These are phyloP conservation scores for Orestias chungarensis DNA, from an alignment of 2,797 vertebrate species.

Conservation along the genomic window DNA sequence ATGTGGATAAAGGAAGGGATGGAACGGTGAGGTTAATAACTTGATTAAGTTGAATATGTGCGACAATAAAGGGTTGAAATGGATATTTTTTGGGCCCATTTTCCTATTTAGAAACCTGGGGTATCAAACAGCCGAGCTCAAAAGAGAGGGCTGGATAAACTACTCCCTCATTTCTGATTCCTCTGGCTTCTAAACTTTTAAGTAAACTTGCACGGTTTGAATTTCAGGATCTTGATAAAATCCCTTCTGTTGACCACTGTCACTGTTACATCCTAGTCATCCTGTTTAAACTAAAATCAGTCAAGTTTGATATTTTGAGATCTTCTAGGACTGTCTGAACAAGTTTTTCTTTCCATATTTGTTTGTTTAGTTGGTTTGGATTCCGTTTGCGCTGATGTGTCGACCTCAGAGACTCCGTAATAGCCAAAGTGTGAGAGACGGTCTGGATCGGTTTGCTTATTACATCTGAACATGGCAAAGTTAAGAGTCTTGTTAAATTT, in stretches of 20 bases:
- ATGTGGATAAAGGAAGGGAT: background rate
- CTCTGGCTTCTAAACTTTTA: background rate
- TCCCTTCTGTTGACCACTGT: background rate
- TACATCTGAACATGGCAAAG: background rate
- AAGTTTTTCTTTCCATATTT: background rate
- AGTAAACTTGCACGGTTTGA: conserved; percentile 34
- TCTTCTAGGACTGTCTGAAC: conserved; percentile 1
- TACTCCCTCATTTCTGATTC: background rate
- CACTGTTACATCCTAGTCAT: background rate
- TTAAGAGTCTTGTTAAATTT: background rate
- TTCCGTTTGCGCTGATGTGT: background rate
- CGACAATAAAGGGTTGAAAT: background rate
- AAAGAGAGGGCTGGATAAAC: background rate
- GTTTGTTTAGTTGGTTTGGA: background rate
- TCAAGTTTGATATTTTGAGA: conserved; percentile 14
- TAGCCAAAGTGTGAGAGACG: background rate
- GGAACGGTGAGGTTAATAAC: background rate
- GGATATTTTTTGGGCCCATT: background rate
- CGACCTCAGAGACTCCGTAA: background rate
- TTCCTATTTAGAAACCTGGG: background rate
- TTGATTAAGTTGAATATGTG: background rate
- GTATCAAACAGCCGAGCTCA: background rate
- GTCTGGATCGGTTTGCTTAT: background rate
- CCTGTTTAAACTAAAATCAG: conserved; percentile 5
- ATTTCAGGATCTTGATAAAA: conserved; percentile 7